Evolutionary conservation across 1,140 invertebrate genomes (phyloP).

Genomic region (Listronotus bonariensis): DNA sequence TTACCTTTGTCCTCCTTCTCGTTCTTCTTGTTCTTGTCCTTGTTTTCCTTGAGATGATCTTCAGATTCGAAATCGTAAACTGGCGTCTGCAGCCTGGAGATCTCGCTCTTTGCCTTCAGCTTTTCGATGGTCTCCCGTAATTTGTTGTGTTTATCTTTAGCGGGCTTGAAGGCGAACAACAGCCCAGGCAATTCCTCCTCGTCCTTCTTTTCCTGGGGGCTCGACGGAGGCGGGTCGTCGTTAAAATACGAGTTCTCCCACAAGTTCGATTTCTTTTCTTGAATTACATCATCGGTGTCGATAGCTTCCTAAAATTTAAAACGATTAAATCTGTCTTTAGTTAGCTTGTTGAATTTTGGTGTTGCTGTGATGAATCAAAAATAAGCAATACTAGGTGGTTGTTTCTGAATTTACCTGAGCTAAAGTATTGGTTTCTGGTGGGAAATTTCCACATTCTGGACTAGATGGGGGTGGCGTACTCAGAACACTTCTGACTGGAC

Average conservation of each 20-base stretch:
- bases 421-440: background rate
- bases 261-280: background rate
- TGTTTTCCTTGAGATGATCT: slow-evolving; percentile 44
- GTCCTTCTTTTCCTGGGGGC: slow-evolving; percentile 31
- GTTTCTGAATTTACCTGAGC: no score
- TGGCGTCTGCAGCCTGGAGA: slow-evolving; percentile 45
- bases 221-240: slow-evolving; percentile 36
- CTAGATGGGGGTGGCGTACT: slow-evolving; percentile 40
- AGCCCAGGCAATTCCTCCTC: slow-evolving; percentile 8
- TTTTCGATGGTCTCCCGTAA: slow-evolving; percentile 67
- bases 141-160: slow-evolving; percentile 63
- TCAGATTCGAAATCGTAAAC: slow-evolving; percentile 39
- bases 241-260: slow-evolving; percentile 8
- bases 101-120: slow-evolving; percentile 66
- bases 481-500: slow-evolving; percentile 49
- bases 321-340: no score
- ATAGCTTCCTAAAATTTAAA: background rate
- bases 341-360: no score
- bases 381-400: no score
- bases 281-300: background rate
- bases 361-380: no score
- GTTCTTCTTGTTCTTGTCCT: slow-evolving; percentile 48
- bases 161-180: slow-evolving; percentile 49
- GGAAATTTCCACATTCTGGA: background rate
- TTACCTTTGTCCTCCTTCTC: slow-evolving; percentile 42